Percentiles rank a stretch among this genome's conserved stretches.
These are phyloP conservation scores for Loripinus fragilis DNA, from an alignment of 2,888 invertebrate species.

Conservation along the genomic window DNA sequence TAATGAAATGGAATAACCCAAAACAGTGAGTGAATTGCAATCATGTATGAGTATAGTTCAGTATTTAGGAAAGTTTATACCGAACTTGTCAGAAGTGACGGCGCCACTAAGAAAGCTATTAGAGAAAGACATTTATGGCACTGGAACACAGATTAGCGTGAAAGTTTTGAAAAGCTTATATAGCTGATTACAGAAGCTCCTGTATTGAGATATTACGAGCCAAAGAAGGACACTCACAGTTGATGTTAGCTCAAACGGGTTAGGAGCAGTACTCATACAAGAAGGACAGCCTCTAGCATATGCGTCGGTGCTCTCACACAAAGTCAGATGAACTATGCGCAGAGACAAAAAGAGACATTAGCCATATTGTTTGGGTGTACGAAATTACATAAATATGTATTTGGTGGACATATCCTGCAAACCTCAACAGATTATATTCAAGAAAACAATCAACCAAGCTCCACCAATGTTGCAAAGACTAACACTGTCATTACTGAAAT, in stretches of 20 bases:
- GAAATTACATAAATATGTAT: slow-evolving; percentile 47
- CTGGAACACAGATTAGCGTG: slow-evolving; percentile 14
- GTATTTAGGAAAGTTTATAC: slow-evolving; percentile 46
- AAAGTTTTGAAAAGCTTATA: slow-evolving; percentile 57
- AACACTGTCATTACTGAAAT: slow-evolving; percentile 37
- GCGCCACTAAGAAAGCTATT: slow-evolving; percentile 34
- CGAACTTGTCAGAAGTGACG: slow-evolving; percentile 39
- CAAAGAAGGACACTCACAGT: slow-evolving; percentile 34
- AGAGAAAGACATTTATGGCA: slow-evolving; percentile 21
- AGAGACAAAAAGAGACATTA: slow-evolving; percentile 60
- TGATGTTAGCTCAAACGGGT: slow-evolving; percentile 41
- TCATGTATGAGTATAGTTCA: slow-evolving; percentile 43
- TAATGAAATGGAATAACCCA: slow-evolving; percentile 30
- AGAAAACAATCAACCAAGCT: slow-evolving; percentile 33
- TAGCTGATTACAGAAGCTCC: slow-evolving; percentile 40
- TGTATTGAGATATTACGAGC: slow-evolving; percentile 49
- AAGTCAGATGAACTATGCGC: slow-evolving; percentile 49
- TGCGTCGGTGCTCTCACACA: slow-evolving; percentile 48
- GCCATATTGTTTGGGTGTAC: slow-evolving; percentile 49
- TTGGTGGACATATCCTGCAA: slow-evolving; percentile 39
- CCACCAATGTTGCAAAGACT: slow-evolving; percentile 35
- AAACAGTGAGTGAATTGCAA: slow-evolving; percentile 30
- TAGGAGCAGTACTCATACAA: slow-evolving; percentile 40
- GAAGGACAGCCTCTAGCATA: slow-evolving; percentile 46
- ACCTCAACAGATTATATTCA: slow-evolving; percentile 48